Conservation (phyloP, 2,797 vertebrate genomes). For the Pangasius macronema region DNA sequence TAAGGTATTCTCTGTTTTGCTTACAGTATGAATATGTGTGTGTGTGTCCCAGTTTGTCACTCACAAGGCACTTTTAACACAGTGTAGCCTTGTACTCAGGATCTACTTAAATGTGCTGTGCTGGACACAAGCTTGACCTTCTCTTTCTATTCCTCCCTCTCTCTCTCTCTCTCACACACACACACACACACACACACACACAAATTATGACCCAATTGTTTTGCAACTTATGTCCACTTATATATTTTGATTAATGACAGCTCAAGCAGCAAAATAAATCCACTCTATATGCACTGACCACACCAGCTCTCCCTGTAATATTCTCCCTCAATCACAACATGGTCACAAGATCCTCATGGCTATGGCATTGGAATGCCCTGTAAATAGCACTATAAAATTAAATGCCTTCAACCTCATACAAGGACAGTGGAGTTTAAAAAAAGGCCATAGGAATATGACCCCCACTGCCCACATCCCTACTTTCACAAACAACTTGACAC, state of each 20-base stretch:
- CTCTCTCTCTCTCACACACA: background rate
- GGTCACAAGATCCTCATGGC: slow-evolving; percentile 43
- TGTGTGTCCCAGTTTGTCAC: slow-evolving; percentile 28
- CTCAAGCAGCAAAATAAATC: background rate
- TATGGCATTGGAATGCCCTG: slow-evolving; percentile 46
- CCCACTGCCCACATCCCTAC: no score
- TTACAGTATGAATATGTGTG: background rate
- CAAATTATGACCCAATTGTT: slow-evolving; percentile 3
- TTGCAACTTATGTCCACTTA: background rate
- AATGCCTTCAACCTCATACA: background rate
- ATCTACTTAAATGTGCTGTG: slow-evolving; percentile 39
- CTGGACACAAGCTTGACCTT: slow-evolving; percentile 10
- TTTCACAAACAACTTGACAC: background rate
- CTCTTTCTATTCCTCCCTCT: background rate
- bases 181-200: background rate
- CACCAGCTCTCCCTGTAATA: slow-evolving; percentile 8
- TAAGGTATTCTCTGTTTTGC: slow-evolving; percentile 17
- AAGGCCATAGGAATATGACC: background rate
- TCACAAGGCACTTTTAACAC: slow-evolving; percentile 31
- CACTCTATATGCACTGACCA: background rate
- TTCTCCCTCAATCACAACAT: slow-evolving; percentile 1
- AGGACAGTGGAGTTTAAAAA: background rate
- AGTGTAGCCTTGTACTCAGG: slow-evolving; percentile 20
- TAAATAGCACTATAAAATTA: slow-evolving; percentile 47
- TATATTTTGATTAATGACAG: background rate